Conservation (phyloP, 2,113 vertebrate genomes). For the Condylura cristata region DNA sequence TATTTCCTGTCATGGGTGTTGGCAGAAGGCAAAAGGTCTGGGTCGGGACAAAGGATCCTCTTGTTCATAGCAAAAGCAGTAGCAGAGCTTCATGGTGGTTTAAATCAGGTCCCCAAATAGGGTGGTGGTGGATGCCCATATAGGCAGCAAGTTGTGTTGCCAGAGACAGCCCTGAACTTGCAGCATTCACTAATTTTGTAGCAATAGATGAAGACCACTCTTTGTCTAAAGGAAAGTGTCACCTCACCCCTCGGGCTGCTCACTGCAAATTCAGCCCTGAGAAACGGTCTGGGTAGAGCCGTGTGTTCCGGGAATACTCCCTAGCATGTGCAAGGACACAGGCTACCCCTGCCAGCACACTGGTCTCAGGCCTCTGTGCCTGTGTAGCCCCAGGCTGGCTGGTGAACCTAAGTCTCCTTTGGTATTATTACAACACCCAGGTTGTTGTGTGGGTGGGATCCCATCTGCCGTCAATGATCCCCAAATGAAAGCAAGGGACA, state of each 20-base stretch:
- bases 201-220: neutral
- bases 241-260: neutral
- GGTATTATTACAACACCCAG: neutral
- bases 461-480: neutral
- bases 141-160: neutral
- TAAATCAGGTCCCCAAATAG: neutral
- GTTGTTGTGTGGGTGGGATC: neutral
- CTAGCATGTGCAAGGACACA: neutral
- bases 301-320: neutral
- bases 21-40: neutral
- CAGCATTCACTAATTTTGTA: neutral
- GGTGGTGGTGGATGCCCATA: neutral
- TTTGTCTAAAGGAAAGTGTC: neutral
- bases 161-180: neutral
- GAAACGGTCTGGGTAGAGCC: neutral
- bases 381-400: neutral
- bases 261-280: neutral
- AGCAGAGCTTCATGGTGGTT: neutral
- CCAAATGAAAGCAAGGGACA: neutral
- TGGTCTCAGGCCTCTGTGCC: neutral
- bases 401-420: neutral
- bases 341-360: neutral
- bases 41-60: slow-evolving; percentile 8
- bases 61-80: neutral
- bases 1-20: neutral